Evolutionary conservation across 2,113 vertebrate genomes (phyloP).

Genomic region (Albula goreensis): DNA sequence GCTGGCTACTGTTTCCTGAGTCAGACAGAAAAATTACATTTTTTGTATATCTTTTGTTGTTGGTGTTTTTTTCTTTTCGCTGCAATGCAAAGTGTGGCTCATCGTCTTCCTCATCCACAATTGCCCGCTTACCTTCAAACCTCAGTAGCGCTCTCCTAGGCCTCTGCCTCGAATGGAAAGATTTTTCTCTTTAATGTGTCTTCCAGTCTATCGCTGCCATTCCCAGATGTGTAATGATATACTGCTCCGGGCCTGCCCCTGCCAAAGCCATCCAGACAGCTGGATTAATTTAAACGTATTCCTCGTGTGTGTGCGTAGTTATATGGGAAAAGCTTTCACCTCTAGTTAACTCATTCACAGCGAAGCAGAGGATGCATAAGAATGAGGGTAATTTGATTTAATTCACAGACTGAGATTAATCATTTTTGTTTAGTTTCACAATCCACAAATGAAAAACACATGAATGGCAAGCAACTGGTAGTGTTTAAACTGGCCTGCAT

Average conservation of each 20-base stretch:
- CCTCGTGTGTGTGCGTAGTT: neutral
- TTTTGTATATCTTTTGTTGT: neutral
- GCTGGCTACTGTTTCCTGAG: neutral
- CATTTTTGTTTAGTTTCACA: too few species aligned
- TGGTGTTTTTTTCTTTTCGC: neutral
- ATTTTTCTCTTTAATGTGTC: constrained; percentile 1
- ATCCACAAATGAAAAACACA: neutral
- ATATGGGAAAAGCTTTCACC: neutral
- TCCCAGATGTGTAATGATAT: constrained; percentile 9
- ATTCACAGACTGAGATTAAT: neutral
- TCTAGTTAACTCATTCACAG: neutral
- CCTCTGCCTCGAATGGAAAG: neutral
- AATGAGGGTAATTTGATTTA: neutral
- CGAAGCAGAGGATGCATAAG: neutral
- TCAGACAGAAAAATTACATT: neutral
- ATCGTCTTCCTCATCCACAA: neutral
- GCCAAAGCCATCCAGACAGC: constrained; percentile 6
- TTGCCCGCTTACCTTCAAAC: neutral
- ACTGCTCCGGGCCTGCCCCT: neutral
- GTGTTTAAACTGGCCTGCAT: neutral
- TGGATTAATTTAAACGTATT: constrained; percentile 1
- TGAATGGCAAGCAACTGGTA: neutral
- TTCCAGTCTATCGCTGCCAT: neutral
- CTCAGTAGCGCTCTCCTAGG: neutral
- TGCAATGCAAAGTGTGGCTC: neutral